Percentiles rank a stretch among this genome's conserved stretches.
Conservation (phyloP, 1,140 invertebrate genomes). For the Brachionus rotundiformis region DNA sequence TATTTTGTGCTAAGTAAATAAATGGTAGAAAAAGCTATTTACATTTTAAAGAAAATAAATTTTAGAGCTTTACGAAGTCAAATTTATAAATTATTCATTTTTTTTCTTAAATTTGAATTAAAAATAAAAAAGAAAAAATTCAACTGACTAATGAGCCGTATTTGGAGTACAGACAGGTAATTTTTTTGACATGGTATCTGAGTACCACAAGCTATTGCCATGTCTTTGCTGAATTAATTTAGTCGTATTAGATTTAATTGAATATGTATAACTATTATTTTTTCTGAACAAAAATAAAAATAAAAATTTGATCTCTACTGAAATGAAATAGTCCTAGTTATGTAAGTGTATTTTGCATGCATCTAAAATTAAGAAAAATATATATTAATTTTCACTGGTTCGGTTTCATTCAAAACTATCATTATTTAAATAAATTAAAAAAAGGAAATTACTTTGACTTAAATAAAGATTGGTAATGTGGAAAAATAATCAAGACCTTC, state of each 20-base stretch:
- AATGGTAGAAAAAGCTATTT: slow-evolving; percentile 28
- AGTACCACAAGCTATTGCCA: neutral
- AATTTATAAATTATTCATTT: slow-evolving; percentile 23
- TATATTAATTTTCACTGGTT: neutral
- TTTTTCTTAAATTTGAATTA: neutral
- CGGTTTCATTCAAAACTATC: neutral
- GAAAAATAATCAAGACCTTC: neutral
- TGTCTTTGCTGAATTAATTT: neutral
- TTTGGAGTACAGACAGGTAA: neutral
- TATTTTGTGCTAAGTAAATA: slow-evolving; percentile 5
- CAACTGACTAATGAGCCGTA: neutral
- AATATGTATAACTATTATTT: neutral
- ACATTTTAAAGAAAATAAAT: neutral
- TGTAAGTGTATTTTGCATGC: slow-evolving; percentile 5
- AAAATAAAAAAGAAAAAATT: neutral
- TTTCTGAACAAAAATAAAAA: neutral
- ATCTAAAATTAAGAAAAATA: neutral
- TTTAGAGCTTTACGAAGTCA: neutral
- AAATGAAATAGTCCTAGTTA: neutral
- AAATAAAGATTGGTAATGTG: neutral
- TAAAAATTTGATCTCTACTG: neutral
- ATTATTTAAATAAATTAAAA: neutral
- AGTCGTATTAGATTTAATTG: neutral
- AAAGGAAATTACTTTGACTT: slow-evolving; percentile 9
- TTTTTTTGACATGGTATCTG: neutral